Conservation (phyloP, 2,113 vertebrate species). For the Paramormyrops kingsleyae region DNA sequence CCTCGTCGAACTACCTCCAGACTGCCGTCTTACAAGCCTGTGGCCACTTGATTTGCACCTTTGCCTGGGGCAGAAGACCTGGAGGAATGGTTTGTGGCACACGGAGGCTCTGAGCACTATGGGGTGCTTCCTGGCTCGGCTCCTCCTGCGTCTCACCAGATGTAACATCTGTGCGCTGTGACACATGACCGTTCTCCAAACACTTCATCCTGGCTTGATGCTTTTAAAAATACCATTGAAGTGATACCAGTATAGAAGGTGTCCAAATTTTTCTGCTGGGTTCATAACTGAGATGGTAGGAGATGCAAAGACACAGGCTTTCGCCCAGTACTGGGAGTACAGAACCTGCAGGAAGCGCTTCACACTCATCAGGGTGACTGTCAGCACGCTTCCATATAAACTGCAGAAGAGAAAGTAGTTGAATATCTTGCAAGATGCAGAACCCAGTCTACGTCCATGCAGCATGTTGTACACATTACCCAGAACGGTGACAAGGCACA, state of each 20-base stretch:
- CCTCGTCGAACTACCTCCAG: too few relatives aligned
- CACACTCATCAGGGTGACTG: constrained; percentile 48
- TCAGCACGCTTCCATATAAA: constrained; percentile 53
- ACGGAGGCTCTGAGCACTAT: too few relatives aligned
- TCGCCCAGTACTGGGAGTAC: constrained; percentile 43
- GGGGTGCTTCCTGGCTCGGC: too few relatives aligned
- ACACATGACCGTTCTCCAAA: too few relatives aligned
- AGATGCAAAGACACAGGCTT: constrained; percentile 26
- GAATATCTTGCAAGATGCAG: constrained; percentile 42
- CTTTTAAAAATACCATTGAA: too few relatives aligned
- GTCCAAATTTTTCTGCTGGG: neutral
- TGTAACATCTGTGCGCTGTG: too few relatives aligned
- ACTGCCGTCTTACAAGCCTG: too few relatives aligned
- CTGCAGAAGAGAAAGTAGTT: constrained; percentile 43
- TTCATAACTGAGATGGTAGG: constrained; percentile 41
- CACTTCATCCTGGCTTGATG: too few relatives aligned
- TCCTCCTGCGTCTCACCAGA: too few relatives aligned
- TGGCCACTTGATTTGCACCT: too few relatives aligned
- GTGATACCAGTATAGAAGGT: neutral
- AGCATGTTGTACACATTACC: constrained; percentile 14
- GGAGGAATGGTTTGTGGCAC: too few relatives aligned
- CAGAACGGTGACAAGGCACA: constrained; percentile 43
- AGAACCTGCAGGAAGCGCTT: constrained; percentile 22
- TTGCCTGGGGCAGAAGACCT: too few relatives aligned
- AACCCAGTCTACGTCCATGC: constrained; percentile 31